These are phyloP conservation scores for Trisateles emortualis DNA, from an alignment of 2,888 invertebrate species.

Conservation along the genomic window DNA sequence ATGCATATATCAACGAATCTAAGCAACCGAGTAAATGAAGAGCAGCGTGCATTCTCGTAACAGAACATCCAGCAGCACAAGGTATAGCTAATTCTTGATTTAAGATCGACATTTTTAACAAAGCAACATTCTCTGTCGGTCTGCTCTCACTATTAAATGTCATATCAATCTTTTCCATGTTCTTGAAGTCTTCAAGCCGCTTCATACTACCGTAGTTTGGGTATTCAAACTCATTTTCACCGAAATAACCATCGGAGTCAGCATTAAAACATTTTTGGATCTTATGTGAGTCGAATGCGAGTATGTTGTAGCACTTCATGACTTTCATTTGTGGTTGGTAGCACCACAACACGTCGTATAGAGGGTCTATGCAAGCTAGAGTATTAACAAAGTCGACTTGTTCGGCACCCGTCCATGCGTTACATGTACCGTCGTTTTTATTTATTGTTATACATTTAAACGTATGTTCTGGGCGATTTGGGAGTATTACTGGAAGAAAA, in stretches of 20 bases:
- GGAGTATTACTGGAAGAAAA: conserved; percentile 90
- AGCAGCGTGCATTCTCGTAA: conserved; percentile 95
- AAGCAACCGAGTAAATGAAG: conserved; percentile 95
- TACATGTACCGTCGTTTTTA: conserved; percentile 95
- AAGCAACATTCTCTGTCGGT: conserved; percentile 63
- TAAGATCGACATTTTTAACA: conserved; percentile 88
- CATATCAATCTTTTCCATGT: conserved; percentile 71
- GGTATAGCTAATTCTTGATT: conserved; percentile 95
- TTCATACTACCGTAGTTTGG: conserved; percentile 78
- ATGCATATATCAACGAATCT: conserved; percentile 94
- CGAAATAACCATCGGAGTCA: conserved; percentile 57
- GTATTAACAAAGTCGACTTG: conserved; percentile 94
- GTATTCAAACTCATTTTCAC: conserved; percentile 68
- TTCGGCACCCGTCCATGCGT: conserved; percentile 92
- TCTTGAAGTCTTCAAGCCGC: conserved; percentile 76
- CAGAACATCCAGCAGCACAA: conserved; percentile 88
- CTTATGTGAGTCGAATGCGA: conserved; percentile 90
- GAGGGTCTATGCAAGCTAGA: conserved; percentile 94
- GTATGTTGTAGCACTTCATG: conserved; percentile 93
- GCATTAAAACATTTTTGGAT: conserved; percentile 74
- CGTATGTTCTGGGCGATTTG: conserved; percentile 92
- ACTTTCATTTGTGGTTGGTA: conserved; percentile 89
- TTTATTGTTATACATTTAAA: conserved; percentile 96
- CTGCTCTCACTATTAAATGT: conserved; percentile 63
- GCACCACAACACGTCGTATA: conserved; percentile 98